These are phyloP conservation scores for Neostethus bicornis DNA, from an alignment of 2,797 vertebrate species.

Conservation along the genomic window DNA sequence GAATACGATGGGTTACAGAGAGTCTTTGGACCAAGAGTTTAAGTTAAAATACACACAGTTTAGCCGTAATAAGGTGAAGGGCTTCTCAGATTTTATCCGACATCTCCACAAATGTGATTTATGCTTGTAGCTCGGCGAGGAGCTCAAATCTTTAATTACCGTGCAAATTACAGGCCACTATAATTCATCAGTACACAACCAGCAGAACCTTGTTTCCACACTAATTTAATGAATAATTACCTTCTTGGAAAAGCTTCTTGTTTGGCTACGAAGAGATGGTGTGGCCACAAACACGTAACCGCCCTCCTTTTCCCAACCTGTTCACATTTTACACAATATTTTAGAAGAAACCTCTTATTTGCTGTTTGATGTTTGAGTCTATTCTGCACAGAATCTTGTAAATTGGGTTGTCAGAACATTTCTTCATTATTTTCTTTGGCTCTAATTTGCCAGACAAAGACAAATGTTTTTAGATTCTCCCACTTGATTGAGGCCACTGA, in stretches of 20 bases:
- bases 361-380: constrained; percentile 63
- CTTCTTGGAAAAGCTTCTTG: constrained; percentile 75
- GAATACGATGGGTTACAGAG: constrained; percentile 16
- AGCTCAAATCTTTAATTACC: constrained; percentile 83
- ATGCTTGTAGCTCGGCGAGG: constrained; percentile 57
- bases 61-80: constrained; percentile 37
- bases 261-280: constrained; percentile 78
- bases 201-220: constrained; percentile 82
- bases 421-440: constrained; percentile 21
- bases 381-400: constrained; percentile 42
- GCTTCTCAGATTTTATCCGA: constrained; percentile 55
- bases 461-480: constrained; percentile 43
- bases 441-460: background rate
- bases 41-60: constrained; percentile 27
- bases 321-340: constrained; percentile 69
- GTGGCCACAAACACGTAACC: constrained; percentile 78
- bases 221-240: constrained; percentile 88
- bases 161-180: constrained; percentile 78
- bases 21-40: constrained; percentile 24
- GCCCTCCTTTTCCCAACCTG: constrained; percentile 72
- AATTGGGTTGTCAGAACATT: constrained; percentile 13
- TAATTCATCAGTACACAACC: constrained; percentile 85
- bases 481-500: constrained; percentile 21
- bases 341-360: constrained; percentile 72
- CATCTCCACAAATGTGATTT: constrained; percentile 71